Evolutionary conservation across 2,797 vertebrate species (phyloP), one percentile per base, ranked within the genome.

Genomic region (Pangasius larnaudii): DNA sequence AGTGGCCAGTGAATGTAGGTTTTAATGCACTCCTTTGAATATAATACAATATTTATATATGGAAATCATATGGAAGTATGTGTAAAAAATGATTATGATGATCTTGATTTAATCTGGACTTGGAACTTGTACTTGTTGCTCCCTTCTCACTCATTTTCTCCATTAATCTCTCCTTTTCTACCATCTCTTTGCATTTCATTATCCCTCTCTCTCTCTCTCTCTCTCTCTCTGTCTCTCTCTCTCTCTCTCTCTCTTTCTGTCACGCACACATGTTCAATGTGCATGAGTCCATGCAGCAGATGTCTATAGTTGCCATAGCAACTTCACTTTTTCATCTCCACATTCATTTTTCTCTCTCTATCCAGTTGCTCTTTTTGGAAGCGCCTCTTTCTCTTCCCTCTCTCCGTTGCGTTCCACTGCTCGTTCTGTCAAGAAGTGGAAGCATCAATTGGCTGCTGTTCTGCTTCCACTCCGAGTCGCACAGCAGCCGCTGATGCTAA

Each of bases 261-360:
- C 75, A 81, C 65, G 49, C 87, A 90, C 87, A 91, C 87, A 89
- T 89, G 90, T 88, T 91, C 71, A 56, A 79, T 85, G 86, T 91
- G 36, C 78, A 84, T 59, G 87, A 88, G 56, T 87, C 53, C 78
- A 84, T 33, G 77, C 36, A 71, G 87, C 74, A 85, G 82, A 84
- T 85, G 63, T 86, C 90, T 90, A 86, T 84, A 69, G 90, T 91
- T 91, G 84, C 90, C 82, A 91, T 91, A 79, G 86, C 89, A 90
- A 90, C 90, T 36, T 30, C 83, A 91, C 36, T 89, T 89, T 72
- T 75, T 87, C 80, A 84, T 84, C 86, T 74, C 49, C 56, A 72
- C 85, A 36, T 84, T 39, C 30, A 27, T 71, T 51, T 13, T 59
- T 72, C 63, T 39, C 1, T 18, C 51, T 80, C 8, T 33, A 58